Evolutionary conservation across 2,113 vertebrate species (phyloP).

Genomic region (Mellivora capensis): DNA sequence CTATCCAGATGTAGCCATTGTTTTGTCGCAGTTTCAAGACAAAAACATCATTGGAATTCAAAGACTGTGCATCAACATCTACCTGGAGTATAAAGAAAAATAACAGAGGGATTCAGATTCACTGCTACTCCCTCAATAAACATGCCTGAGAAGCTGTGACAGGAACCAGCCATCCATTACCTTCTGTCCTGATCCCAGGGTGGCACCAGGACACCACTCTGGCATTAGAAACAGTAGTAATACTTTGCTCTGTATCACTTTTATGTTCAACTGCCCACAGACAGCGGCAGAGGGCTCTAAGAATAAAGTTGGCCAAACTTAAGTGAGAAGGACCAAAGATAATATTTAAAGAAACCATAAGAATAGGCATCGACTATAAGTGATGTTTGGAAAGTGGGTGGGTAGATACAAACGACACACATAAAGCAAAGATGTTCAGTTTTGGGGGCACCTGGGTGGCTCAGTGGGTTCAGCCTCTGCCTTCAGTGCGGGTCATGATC

Average conservation of each 20-base stretch:
- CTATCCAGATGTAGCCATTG: conserved; percentile 87
- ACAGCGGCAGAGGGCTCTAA: not conserved
- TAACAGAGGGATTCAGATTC: not conserved
- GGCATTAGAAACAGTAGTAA: not conserved
- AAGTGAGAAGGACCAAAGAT: not conserved
- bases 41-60: conserved; percentile 95
- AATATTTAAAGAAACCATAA: not conserved
- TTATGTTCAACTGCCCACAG: not conserved
- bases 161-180: not conserved
- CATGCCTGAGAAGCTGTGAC: not conserved
- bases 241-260: not conserved
- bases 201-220: accelerated
- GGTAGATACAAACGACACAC: not conserved
- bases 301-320: not conserved
- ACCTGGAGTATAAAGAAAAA: conserved; percentile 81
- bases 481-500: too few relatives aligned
- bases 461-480: too few relatives aligned
- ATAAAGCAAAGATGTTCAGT: not conserved
- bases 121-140: not conserved
- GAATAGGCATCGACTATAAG: not conserved
- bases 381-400: not conserved
- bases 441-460: not conserved
- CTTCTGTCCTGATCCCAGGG: not conserved
- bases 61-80: conserved; percentile 81
- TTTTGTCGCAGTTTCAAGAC: conserved; percentile 87